Base-by-base conservation (phyloP, 2,797 vertebrate species). In the Lepilemur septentrionalis region DNA sequence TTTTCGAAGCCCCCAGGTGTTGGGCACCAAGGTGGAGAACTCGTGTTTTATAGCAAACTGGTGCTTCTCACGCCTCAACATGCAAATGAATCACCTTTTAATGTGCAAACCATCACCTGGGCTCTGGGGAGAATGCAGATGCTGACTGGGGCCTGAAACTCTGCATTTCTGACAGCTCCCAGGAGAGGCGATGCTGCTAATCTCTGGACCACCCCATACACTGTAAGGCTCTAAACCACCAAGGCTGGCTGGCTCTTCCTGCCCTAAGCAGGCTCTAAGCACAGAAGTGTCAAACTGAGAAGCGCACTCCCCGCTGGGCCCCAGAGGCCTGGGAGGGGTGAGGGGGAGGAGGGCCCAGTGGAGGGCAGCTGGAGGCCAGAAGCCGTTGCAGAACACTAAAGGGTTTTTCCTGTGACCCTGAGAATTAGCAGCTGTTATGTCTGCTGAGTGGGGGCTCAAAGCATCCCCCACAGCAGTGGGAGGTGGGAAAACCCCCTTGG, bases 401-500 rank as follows among this genome's bases (percentile, higher is more conserved):
- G 97, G 97, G 86, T 73, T 97, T 97, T 98, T 95, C 48, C 82
- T 83, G 69, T n/a, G 11, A 57, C 63, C 22, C 50, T n/a, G 12
- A 91, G 38, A 92, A 55, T 50, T 65, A 78, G 61, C 95, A 96
- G 46, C 87, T 63, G 69, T 79, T 57, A 14, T 41, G 6, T 96
- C 57, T 72, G 81, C 79, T 90, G 84, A 85, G 15, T 28, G 89
- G 95, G 92, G 95, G 86, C 41, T 95, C 94, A 83, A 63, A 81
- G 90, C 90, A 35, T 82, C 52, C 78, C 82, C 72, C 78, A 78
- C 25, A 10, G 17, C n/a, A 43, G 78, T 78, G 23, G 30, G 35
- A 83, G 94, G 28, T 80, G 76, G 96, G 95, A 97, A 98, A 97
- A 10, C 80, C 97, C 97, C 97, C 14, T 80, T 65, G 93, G 94